Evolutionary conservation across 2,797 vertebrate genomes (phyloP).

Genomic region (Arnoldichthys spilopterus): DNA sequence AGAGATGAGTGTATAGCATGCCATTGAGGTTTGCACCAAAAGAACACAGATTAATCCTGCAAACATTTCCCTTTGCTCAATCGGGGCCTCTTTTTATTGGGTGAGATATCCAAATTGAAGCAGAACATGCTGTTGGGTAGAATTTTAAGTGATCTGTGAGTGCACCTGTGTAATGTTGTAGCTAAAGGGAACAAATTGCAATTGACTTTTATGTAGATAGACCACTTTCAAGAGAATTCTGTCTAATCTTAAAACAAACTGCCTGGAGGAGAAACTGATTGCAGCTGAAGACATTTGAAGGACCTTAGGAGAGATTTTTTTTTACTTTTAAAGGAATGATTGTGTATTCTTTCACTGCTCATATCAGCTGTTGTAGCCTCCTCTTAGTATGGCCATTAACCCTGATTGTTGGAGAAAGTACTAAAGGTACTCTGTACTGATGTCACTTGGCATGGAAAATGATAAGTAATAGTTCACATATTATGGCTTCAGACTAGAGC

Average conservation of each 20-base stretch:
- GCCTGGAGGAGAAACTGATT: slow-evolving; percentile 18
- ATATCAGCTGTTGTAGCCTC: neutral
- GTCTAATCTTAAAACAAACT: slow-evolving; percentile 9
- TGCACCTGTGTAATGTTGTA: slow-evolving; percentile 26
- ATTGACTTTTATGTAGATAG: slow-evolving; percentile 39
- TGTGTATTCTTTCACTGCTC: neutral
- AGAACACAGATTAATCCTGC: slow-evolving; percentile 72
- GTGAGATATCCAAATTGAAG: slow-evolving; percentile 38
- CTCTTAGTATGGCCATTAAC: neutral
- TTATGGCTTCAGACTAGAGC: neutral
- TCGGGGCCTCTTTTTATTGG: slow-evolving; percentile 59
- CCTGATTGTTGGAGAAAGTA: neutral
- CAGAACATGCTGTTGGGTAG: neutral
- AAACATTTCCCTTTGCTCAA: slow-evolving; percentile 69
- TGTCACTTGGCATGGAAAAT: neutral
- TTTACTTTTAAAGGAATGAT: slow-evolving; percentile 2
- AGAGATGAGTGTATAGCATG: slow-evolving; percentile 63
- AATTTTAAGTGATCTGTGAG: slow-evolving; percentile 9
- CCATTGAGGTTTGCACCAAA: slow-evolving; percentile 70
- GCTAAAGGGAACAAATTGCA: slow-evolving; percentile 14
- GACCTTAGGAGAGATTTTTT: slow-evolving; percentile 8
- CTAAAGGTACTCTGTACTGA: neutral
- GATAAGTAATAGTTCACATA: neutral
- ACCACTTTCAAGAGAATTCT: neutral
- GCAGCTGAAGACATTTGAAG: slow-evolving; percentile 15